These are phyloP conservation scores for Lasiurus cinereus DNA, from an alignment of 2,113 vertebrate species.

Conservation along the genomic window DNA sequence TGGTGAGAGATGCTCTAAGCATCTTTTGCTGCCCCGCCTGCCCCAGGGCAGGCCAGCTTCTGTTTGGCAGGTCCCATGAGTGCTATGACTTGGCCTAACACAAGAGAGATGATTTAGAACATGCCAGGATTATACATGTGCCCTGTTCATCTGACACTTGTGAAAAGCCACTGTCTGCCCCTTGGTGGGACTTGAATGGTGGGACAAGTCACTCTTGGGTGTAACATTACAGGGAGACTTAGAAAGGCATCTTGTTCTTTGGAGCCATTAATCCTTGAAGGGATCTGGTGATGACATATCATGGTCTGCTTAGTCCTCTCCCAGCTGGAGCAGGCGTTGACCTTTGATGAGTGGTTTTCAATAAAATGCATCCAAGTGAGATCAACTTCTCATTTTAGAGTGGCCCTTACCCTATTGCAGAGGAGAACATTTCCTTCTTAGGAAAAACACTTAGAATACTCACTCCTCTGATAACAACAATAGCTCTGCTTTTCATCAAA, in stretches of 20 bases:
- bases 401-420: constrained; percentile 57
- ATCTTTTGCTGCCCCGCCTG: neutral
- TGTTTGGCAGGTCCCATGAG: constrained; percentile 84
- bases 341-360: constrained; percentile 78
- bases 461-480: constrained; percentile 73
- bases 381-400: constrained; percentile 78
- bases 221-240: constrained; percentile 87
- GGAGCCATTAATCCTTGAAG: constrained; percentile 85
- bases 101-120: no score
- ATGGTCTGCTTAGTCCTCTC: constrained; percentile 76
- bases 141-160: constrained; percentile 75
- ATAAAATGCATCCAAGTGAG: constrained; percentile 81
- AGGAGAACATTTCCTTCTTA: constrained; percentile 76
- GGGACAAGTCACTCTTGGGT: constrained; percentile 78
- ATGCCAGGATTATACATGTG: constrained; percentile 40
- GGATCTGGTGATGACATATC: constrained; percentile 84
- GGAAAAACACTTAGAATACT: constrained; percentile 70
- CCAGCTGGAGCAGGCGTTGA: constrained; percentile 73
- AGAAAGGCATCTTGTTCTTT: constrained; percentile 81
- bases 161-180: constrained; percentile 77
- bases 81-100: neutral
- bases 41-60: constrained; percentile 78
- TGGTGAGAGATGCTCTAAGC: constrained; percentile 83
- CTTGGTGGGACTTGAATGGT: constrained; percentile 76
- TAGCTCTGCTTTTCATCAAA: constrained; percentile 76